Conservation (phyloP, 1,140 invertebrate genomes). For the Drosophila sproati region DNA sequence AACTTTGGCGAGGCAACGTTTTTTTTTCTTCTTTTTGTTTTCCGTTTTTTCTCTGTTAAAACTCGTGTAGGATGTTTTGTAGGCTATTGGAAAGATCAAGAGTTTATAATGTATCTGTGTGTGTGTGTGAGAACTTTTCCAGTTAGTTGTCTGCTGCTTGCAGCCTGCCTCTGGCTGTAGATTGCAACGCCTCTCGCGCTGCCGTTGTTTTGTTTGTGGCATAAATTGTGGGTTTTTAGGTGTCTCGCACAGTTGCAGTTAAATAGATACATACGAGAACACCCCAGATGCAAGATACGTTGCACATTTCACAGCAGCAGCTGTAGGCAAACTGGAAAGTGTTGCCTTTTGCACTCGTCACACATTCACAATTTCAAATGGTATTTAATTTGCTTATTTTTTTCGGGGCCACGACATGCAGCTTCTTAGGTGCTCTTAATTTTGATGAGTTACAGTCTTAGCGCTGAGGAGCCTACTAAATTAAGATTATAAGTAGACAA, state of each 20-base stretch:
- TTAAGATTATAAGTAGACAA: slow-evolving; percentile 4
- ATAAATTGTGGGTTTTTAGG: slow-evolving; percentile 82
- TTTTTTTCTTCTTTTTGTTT: background rate
- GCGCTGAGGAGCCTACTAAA: background rate
- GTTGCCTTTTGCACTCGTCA: slow-evolving; percentile 47
- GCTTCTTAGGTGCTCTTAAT: background rate
- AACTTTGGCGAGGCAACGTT: slow-evolving; percentile 42
- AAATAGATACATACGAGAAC: slow-evolving; percentile 54
- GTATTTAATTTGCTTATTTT: background rate
- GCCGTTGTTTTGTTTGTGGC: slow-evolving; percentile 58
- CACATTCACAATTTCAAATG: slow-evolving; percentile 1
- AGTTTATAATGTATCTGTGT: slow-evolving; percentile 69
- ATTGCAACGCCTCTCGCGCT: slow-evolving; percentile 42
- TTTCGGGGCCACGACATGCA: background rate
- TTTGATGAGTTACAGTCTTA: background rate
- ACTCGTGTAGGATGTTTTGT: slow-evolving; percentile 82
- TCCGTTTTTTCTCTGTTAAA: background rate
- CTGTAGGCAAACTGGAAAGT: slow-evolving; percentile 69
- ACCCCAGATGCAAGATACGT: slow-evolving; percentile 41
- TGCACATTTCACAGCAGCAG: slow-evolving; percentile 11
- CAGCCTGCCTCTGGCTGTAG: slow-evolving; percentile 11
- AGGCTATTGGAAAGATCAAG: slow-evolving; percentile 84
- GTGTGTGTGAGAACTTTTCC: slow-evolving; percentile 70
- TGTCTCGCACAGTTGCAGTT: slow-evolving; percentile 60
- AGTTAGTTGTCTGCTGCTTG: slow-evolving; percentile 45